Evolutionary conservation across 2,888 invertebrate species (phyloP).

Genomic region (Lacanobia wlatinum): DNA sequence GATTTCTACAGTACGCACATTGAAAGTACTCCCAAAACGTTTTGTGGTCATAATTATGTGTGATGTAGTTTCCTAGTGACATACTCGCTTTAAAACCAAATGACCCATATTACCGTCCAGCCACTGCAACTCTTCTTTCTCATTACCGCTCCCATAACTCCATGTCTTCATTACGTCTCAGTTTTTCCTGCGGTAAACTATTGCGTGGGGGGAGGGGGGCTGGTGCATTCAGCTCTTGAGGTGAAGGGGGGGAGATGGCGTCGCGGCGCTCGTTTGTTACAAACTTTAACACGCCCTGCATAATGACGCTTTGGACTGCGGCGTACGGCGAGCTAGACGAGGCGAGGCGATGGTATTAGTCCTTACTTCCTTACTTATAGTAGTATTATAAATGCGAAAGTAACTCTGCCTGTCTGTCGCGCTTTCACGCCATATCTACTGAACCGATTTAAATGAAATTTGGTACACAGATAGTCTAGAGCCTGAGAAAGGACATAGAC

Average conservation of each 20-base stretch:
- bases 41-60: too few relatives aligned
- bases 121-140: slow-evolving; percentile 10
- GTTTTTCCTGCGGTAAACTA: slow-evolving; percentile 54
- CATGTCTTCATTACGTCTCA: slow-evolving; percentile 41
- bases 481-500: too few relatives aligned
- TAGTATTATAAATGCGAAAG: too few relatives aligned
- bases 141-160: slow-evolving; percentile 33
- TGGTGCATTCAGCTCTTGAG: neutral
- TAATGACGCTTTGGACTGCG: slow-evolving; percentile 43
- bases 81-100: neutral
- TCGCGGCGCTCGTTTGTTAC: slow-evolving; percentile 57
- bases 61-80: too few relatives aligned
- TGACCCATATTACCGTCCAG: neutral
- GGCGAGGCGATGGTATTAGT: slow-evolving; percentile 11
- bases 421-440: too few relatives aligned
- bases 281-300: slow-evolving; percentile 59
- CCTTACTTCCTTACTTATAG: too few relatives aligned
- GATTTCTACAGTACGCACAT: too few relatives aligned
- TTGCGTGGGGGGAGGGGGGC: slow-evolving; percentile 21
- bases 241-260: slow-evolving; percentile 17
- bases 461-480: too few relatives aligned
- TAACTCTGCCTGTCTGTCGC: too few relatives aligned
- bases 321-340: neutral
- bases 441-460: too few relatives aligned
- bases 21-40: too few relatives aligned